Evolutionary conservation across 2,113 vertebrate species (phyloP).

Genomic region (Pipra filicauda): DNA sequence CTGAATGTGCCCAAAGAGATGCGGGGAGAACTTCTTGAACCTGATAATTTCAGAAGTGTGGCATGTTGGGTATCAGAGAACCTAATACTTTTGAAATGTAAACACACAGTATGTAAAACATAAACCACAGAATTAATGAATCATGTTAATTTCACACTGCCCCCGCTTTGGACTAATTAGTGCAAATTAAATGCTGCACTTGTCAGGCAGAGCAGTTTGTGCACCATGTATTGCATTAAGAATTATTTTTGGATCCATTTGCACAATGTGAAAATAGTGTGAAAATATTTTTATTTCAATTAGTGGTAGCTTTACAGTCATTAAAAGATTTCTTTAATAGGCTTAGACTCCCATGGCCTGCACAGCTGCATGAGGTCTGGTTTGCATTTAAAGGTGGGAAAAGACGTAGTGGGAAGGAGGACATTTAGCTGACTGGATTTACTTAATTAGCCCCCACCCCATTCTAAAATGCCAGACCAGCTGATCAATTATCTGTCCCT

Average conservation of each 20-base stretch:
- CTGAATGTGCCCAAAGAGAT: background rate
- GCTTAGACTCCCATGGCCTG: constrained; percentile 56
- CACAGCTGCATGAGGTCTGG: constrained; percentile 52
- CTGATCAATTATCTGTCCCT: constrained; percentile 45
- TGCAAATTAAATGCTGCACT: constrained; percentile 77
- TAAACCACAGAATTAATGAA: constrained; percentile 62
- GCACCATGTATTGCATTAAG: constrained; percentile 37
- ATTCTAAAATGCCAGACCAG: constrained; percentile 25
- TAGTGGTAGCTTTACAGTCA: constrained; percentile 62
- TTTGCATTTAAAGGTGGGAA: constrained; percentile 58
- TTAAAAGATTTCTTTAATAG: constrained; percentile 71
- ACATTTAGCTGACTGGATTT: constrained; percentile 57
- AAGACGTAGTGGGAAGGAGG: constrained; percentile 27
- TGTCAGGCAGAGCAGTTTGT: constrained; percentile 67
- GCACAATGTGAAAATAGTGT: constrained; percentile 58
- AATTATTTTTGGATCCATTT: constrained; percentile 59
- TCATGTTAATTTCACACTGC: constrained; percentile 77
- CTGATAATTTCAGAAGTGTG: background rate
- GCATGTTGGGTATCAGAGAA: background rate
- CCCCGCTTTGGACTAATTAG: constrained; percentile 73
- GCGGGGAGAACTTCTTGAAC: background rate
- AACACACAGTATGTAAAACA: constrained; percentile 43
- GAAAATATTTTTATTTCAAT: constrained; percentile 76
- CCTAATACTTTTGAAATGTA: constrained; percentile 40
- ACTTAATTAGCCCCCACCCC: constrained; percentile 53